A percentile compares a stretch with the other conserved stretches of the same genome.
Conservation (phyloP, 1,140 invertebrate genomes). For the Macrobrachium rosenbergii region DNA sequence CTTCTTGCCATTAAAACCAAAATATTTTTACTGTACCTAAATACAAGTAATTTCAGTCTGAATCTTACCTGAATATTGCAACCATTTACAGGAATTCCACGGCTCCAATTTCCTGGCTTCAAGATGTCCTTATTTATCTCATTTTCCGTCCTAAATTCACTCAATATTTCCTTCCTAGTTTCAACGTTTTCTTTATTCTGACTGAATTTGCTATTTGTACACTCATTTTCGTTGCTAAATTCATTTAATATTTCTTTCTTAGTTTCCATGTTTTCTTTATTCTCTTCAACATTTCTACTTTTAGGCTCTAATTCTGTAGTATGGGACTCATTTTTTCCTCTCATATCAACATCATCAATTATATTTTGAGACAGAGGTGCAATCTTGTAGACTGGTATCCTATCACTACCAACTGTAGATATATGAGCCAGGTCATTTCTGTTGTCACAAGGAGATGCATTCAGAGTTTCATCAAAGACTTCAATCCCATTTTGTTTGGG, state of each 20-base stretch:
- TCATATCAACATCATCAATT: background rate
- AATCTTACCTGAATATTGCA: slow-evolving; percentile 43
- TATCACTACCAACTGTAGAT: slow-evolving; percentile 45
- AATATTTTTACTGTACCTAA: too few relatives aligned
- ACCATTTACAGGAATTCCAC: slow-evolving; percentile 10
- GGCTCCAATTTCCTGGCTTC: slow-evolving; percentile 35
- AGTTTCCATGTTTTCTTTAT: background rate
- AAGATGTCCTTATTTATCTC: background rate
- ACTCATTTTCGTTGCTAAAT: background rate
- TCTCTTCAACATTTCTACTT: background rate
- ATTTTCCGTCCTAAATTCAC: background rate
- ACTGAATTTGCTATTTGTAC: background rate
- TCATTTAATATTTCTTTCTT: background rate
- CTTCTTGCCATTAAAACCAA: too few relatives aligned
- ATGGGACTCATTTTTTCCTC: background rate
- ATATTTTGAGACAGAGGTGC: slow-evolving; percentile 12
- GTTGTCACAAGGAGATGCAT: background rate
- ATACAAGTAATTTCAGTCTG: too few relatives aligned
- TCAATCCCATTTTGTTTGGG: background rate
- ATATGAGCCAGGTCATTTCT: slow-evolving; percentile 16
- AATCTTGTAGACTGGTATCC: slow-evolving; percentile 49
- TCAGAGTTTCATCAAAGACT: background rate
- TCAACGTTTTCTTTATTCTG: background rate
- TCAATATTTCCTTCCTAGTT: background rate
- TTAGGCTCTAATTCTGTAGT: background rate